Conservation (phyloP, 2,888 invertebrate species). For the Brachyptera risi region DNA sequence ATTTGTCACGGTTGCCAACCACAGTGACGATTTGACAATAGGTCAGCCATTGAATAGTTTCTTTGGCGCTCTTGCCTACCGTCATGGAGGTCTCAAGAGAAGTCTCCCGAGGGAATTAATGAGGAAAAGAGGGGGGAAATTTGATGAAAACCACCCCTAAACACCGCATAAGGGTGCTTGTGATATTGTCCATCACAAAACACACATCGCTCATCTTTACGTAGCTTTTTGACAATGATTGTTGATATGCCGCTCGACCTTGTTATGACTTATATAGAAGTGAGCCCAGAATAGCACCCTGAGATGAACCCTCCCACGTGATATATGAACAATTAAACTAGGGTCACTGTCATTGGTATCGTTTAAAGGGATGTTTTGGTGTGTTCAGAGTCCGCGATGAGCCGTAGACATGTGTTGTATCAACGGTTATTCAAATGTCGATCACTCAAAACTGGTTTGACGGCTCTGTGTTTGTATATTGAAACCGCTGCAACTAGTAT, state of each 20-base stretch:
- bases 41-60: background rate
- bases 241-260: constrained; percentile 4
- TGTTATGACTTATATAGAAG: background rate
- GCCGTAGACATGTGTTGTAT: constrained; percentile 15
- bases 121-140: background rate
- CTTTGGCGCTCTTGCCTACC: background rate
- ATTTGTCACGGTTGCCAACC: too few species aligned
- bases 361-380: background rate
- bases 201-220: constrained; percentile 12
- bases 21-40: background rate
- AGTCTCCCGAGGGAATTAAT: background rate
- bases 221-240: constrained; percentile 2
- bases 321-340: background rate
- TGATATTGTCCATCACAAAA: background rate
- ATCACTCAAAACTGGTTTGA: constrained; percentile 20
- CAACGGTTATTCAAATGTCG: constrained; percentile 24
- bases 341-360: constrained; percentile 3
- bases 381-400: constrained; percentile 22
- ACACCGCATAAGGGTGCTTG: constrained; percentile 1
- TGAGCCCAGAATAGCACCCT: background rate
- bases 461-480: background rate
- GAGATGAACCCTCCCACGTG: constrained; percentile 9
- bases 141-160: too few species aligned
- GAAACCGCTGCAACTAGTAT: too few species aligned
- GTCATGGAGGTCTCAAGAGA: constrained; percentile 8